A percentile compares a stretch with the other conserved stretches of the same genome.
Conservation (phyloP, 2,113 vertebrate genomes). For the Hippocampus guttulatus region DNA sequence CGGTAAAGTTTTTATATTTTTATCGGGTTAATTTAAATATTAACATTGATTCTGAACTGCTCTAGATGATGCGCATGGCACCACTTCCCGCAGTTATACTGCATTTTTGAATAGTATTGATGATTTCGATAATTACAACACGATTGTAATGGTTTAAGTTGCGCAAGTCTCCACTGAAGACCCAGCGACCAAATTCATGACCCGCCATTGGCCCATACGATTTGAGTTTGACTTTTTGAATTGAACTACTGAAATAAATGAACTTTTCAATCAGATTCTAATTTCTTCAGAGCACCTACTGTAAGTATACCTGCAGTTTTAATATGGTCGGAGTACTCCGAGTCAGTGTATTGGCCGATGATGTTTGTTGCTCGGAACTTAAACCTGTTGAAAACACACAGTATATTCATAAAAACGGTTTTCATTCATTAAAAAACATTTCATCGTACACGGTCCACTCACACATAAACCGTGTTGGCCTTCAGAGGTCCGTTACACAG, state of each 20-base stretch:
- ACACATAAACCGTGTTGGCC: constrained; percentile 88
- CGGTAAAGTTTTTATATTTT: no score
- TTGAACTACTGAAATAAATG: neutral
- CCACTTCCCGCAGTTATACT: no score
- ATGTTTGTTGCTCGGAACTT: constrained; percentile 93
- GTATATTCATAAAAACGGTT: neutral
- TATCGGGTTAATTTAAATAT: no score
- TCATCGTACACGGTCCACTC: constrained; percentile 57
- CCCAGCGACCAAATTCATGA: no score
- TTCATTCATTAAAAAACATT: neutral
- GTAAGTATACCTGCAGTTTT: constrained; percentile 83
- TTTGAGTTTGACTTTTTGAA: neutral
- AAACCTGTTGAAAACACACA: constrained; percentile 77
- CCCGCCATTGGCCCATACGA: no score
- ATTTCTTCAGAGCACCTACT: no score
- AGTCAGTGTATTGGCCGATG: constrained; percentile 89
- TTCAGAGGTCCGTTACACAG: constrained; percentile 95
- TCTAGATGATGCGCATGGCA: no score
- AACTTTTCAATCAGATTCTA: neutral
- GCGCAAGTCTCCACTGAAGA: no score
- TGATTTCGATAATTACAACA: no score
- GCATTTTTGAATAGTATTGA: no score
- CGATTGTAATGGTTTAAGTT: no score
- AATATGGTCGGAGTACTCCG: constrained; percentile 86
- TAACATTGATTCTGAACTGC: no score